phyloP scores from a whole-genome alignment of 1,140 invertebrate species.

The Aphelenchoides avenae region DNA sequence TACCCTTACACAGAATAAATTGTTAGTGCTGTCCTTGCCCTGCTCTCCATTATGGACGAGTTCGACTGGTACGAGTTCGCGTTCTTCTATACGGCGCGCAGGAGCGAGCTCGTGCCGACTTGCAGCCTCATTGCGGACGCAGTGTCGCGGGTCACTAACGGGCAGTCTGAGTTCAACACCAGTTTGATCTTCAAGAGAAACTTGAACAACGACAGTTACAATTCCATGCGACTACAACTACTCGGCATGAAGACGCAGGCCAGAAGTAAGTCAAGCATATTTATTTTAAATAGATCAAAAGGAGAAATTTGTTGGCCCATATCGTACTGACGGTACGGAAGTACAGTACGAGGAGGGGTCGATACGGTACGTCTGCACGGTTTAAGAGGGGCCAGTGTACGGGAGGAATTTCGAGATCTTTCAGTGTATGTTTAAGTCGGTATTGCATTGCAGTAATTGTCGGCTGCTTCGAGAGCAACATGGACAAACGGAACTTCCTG shows the following conservation, averaged over 20 bases:
- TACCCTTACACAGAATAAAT: too few relatives aligned
- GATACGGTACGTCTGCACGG: constrained; percentile 6
- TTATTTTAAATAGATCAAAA: constrained; percentile 3
- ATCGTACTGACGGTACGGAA: too few relatives aligned
- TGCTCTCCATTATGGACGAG: constrained; percentile 18
- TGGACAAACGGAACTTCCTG: constrained; percentile 37
- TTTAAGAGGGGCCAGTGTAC: constrained; percentile 11
- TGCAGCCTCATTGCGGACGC: background rate
- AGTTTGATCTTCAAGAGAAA: constrained; percentile 30
- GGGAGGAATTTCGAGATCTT: background rate
- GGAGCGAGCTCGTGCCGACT: background rate
- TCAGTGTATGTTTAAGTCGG: too few relatives aligned
- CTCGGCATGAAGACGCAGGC: constrained; percentile 23
- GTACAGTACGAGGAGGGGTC: background rate
- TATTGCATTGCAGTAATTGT: constrained; percentile 46
- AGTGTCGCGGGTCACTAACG: background rate
- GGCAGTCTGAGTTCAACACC: constrained; percentile 11
- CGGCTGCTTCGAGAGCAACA: constrained; percentile 18
- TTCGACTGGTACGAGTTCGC: constrained; percentile 29
- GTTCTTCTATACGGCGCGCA: background rate
- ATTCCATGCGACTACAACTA: constrained; percentile 7
- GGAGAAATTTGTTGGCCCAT: background rate
- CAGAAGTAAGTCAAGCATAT: constrained; percentile 30
- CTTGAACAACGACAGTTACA: constrained; percentile 3
- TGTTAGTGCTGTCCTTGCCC: constrained; percentile 27